phyloP scores from a whole-genome alignment of 2,797 vertebrate species.

The Tinamus major region DNA sequence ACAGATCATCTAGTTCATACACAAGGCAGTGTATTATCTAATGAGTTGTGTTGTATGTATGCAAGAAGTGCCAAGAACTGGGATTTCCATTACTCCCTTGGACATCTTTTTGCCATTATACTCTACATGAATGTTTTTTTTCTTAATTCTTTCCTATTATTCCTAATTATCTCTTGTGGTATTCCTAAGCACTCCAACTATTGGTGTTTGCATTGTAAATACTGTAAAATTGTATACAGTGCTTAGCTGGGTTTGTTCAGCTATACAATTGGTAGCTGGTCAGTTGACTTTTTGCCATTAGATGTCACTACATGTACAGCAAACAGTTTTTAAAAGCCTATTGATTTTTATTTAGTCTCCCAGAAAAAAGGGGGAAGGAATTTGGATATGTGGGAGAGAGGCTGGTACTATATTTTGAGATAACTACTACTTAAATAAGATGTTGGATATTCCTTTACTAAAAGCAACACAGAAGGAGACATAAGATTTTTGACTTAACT shows the following conservation, averaged over 20 bases:
- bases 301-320: slow-evolving; percentile 42
- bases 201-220: slow-evolving; percentile 15
- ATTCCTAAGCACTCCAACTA: background rate
- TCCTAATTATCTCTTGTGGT: background rate
- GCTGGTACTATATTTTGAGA: slow-evolving; percentile 37
- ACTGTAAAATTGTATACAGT: background rate
- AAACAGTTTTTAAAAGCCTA: slow-evolving; percentile 19
- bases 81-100: background rate
- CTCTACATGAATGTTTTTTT: background rate
- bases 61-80: background rate
- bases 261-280: background rate
- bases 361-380: slow-evolving; percentile 18
- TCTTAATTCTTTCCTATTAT: background rate
- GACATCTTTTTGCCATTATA: background rate
- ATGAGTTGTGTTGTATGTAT: background rate
- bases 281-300: slow-evolving; percentile 62
- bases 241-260: slow-evolving; percentile 1
- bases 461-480: slow-evolving; percentile 67
- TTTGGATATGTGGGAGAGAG: slow-evolving; percentile 27
- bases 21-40: background rate
- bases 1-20: background rate
- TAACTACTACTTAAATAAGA: background rate
- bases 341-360: slow-evolving; percentile 42
- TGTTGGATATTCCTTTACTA: slow-evolving; percentile 34
- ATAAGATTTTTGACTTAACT: slow-evolving; percentile 57